These are phyloP conservation scores for Corapipo altera DNA, from an alignment of 2,113 vertebrate genomes.

Conservation along the genomic window DNA sequence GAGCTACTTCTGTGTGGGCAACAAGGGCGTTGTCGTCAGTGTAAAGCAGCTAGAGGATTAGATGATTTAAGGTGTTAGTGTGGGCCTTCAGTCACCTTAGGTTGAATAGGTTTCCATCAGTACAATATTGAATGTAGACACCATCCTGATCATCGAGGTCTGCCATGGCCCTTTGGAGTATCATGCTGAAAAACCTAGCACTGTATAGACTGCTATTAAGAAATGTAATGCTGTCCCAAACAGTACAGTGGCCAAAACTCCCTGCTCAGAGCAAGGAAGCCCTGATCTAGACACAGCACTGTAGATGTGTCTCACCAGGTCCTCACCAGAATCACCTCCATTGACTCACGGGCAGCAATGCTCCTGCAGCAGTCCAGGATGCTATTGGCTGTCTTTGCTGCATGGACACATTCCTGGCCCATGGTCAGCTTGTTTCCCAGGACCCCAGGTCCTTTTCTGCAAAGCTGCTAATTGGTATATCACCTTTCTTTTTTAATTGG, in stretches of 20 bases:
- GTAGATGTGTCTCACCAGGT: background rate
- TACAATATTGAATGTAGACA: too few species aligned
- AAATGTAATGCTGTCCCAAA: background rate
- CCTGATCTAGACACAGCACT: background rate
- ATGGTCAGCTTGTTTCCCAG: background rate
- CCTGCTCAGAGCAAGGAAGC: background rate
- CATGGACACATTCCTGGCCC: background rate
- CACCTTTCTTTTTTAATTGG: background rate
- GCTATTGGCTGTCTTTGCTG: background rate
- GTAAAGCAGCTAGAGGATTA: too few species aligned
- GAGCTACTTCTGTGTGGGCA: too few species aligned
- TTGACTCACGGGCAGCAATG: accelerated
- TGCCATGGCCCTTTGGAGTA: too few species aligned
- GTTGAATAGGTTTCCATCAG: too few species aligned
- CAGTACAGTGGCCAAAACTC: background rate
- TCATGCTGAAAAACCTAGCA: background rate
- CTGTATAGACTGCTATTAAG: background rate
- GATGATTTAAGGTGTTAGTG: too few species aligned
- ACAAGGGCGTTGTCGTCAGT: too few species aligned
- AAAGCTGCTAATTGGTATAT: background rate
- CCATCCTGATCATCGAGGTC: too few species aligned
- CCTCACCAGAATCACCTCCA: background rate
- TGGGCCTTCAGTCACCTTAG: too few species aligned
- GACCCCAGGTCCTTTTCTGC: background rate
- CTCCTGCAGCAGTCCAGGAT: background rate